These are phyloP conservation scores for Crossocerus cetratus DNA, from an alignment of 2,888 invertebrate species.

Conservation along the genomic window DNA sequence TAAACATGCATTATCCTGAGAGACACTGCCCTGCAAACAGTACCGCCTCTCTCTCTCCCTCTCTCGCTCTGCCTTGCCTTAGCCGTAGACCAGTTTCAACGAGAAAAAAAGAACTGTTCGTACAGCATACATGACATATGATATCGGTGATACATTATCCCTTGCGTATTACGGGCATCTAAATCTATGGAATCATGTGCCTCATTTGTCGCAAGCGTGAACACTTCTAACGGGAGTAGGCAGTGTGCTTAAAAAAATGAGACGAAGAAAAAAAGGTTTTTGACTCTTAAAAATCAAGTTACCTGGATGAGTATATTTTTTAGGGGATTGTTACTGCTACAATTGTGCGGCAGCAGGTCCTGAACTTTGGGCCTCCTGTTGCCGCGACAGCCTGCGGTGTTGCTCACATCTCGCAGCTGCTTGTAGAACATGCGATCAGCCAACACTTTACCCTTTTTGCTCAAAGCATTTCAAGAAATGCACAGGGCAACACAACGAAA, in stretches of 20 bases:
- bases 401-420: conserved; percentile 75
- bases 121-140: conserved; percentile 34
- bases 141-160: conserved; percentile 16
- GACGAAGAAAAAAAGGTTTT: too few species aligned
- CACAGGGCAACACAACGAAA: conserved; percentile 60
- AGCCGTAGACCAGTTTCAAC: conserved; percentile 27
- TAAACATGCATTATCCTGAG: conserved; percentile 4
- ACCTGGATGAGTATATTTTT: conserved; percentile 4
- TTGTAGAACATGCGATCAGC: conserved; percentile 74
- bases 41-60: not conserved
- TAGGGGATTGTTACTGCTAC: conserved; percentile 75
- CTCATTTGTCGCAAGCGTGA: conserved; percentile 27
- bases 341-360: conserved; percentile 72
- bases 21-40: conserved; percentile 21
- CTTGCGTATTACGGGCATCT: conserved; percentile 25
- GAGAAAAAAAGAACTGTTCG: conserved; percentile 28
- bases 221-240: conserved; percentile 21
- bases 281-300: not conserved
- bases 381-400: conserved; percentile 72
- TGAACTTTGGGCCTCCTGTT: conserved; percentile 75
- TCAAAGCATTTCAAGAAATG: conserved; percentile 76
- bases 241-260: conserved; percentile 16
- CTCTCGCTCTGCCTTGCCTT: too few species aligned
- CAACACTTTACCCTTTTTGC: conserved; percentile 72
- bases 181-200: conserved; percentile 27